Percentiles rank a stretch among this genome's conserved stretches.
Conservation (phyloP, 2,888 invertebrate species). For the Trachelus troglodyta region DNA sequence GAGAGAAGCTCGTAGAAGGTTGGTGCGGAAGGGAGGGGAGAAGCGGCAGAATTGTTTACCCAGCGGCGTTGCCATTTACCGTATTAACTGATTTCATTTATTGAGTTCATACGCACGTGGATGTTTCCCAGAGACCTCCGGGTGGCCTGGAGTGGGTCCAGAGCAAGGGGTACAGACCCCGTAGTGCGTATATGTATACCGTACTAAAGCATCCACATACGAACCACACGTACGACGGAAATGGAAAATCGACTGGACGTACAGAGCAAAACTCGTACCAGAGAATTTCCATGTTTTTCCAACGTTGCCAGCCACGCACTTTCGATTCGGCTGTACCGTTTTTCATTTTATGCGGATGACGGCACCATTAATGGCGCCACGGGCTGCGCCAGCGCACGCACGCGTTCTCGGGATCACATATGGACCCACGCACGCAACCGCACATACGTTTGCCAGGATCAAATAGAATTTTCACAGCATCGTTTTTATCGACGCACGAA, state of each 20-base stretch:
- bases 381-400: background rate
- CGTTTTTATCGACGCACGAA: background rate
- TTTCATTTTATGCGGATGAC: slow-evolving; percentile 15
- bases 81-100: slow-evolving; percentile 8
- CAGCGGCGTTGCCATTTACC: slow-evolving; percentile 2
- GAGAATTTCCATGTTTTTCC: background rate
- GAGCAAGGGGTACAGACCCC: background rate
- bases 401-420: background rate
- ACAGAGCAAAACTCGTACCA: background rate
- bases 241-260: background rate
- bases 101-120: slow-evolving; percentile 2
- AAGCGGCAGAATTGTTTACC: background rate
- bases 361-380: slow-evolving; percentile 19
- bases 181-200: background rate
- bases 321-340: background rate
- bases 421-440: too few species aligned
- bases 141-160: background rate
- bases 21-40: background rate
- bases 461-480: background rate
- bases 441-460: background rate
- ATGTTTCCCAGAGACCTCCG: background rate
- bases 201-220: background rate
- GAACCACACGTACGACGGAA: background rate
- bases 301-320: background rate
- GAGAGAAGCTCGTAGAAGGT: background rate